A percentile compares a stretch with the other conserved stretches of the same genome.
phyloP scores from a whole-genome alignment of 2,888 invertebrate species.

The Andrena chrysosceles region DNA sequence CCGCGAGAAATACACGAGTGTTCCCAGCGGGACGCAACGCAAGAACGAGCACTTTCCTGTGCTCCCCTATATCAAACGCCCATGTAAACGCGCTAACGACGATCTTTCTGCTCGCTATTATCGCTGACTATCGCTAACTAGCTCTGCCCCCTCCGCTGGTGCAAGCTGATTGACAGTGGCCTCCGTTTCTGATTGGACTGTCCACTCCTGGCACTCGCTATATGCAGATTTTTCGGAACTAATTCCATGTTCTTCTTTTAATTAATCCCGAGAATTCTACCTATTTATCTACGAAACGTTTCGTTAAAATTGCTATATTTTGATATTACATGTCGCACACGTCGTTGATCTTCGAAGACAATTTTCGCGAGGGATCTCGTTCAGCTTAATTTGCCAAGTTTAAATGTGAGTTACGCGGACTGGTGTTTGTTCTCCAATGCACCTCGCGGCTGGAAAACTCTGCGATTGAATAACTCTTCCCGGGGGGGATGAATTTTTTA shows the following conservation, averaged over 20 bases:
- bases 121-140: constrained; percentile 60
- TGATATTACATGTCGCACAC: too few species aligned
- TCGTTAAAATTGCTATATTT: too few species aligned
- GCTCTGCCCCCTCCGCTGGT: constrained; percentile 49
- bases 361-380: too few species aligned
- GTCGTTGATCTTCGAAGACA: too few species aligned
- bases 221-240: neutral
- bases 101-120: constrained; percentile 56
- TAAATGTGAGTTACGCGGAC: too few species aligned
- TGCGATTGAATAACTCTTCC: neutral
- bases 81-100: constrained; percentile 43
- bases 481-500: neutral
- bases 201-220: constrained; percentile 12
- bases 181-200: constrained; percentile 43
- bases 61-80: constrained; percentile 31
- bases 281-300: too few species aligned
- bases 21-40: constrained; percentile 4
- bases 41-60: constrained; percentile 13
- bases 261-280: too few species aligned
- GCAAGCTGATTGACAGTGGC: constrained; percentile 65
- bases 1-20: neutral
- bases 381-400: too few species aligned
- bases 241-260: too few species aligned
- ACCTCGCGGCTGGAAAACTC: too few species aligned
- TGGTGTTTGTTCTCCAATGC: too few species aligned